A percentile compares a stretch with the other conserved stretches of the same genome.
Conservation (phyloP, 2,113 vertebrate genomes). For the Picathartes gymnocephalus region DNA sequence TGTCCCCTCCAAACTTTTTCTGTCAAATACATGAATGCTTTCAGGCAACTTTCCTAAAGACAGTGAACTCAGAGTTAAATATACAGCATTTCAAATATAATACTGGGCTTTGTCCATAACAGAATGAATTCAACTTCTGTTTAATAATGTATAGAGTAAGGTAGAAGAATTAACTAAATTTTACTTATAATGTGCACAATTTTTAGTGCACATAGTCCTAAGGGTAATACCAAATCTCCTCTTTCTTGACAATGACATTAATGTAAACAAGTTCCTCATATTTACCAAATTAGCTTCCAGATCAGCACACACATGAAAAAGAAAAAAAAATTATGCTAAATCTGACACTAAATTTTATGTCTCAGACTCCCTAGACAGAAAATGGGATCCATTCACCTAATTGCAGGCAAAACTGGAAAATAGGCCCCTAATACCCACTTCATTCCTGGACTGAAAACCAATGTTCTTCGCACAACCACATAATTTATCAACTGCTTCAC, state of each 20-base stretch:
- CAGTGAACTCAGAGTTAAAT: background rate
- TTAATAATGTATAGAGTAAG: background rate
- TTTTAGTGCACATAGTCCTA: background rate
- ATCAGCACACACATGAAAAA: background rate
- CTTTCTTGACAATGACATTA: background rate
- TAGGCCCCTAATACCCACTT: background rate
- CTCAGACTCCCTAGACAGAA: background rate
- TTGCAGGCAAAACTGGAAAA: background rate
- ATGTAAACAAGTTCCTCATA: background rate
- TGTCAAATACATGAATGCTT: constrained; percentile 13
- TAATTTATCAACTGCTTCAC: background rate
- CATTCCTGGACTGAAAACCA: background rate
- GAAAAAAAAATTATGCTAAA: background rate
- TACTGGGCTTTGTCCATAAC: background rate
- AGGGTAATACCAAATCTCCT: background rate
- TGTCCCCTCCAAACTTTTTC: background rate
- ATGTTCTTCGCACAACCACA: background rate
- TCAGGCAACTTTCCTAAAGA: constrained; percentile 4
- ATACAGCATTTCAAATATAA: background rate
- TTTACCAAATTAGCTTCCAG: background rate
- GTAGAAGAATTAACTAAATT: background rate
- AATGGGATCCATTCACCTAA: background rate
- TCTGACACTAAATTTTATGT: background rate
- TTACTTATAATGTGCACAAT: background rate
- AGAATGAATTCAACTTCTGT: background rate